Conservation (phyloP, 2,797 vertebrate species). For the Phalloptychus januarius region DNA sequence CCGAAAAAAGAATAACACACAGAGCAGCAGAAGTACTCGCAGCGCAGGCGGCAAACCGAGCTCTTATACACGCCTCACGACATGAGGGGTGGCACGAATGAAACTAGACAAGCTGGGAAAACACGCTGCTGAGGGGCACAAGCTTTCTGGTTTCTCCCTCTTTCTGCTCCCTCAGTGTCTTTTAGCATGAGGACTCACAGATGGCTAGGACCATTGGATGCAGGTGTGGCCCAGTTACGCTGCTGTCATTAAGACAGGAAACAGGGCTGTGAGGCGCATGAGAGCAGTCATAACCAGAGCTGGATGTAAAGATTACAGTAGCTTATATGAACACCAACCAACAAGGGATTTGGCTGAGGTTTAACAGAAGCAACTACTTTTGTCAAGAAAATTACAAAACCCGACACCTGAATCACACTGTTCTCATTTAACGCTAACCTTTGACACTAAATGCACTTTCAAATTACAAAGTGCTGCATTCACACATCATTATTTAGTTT, state of each 20-base stretch:
- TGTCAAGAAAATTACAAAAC: neutral
- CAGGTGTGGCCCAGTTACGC: conserved; percentile 35
- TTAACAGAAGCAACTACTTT: conserved; percentile 2
- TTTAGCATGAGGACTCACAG: conserved; percentile 54
- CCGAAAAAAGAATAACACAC: conserved; percentile 60
- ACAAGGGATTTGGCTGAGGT: conserved; percentile 4
- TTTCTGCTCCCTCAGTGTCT: neutral
- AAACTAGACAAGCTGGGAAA: conserved; percentile 58
- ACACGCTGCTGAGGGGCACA: conserved; percentile 35
- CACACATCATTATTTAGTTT: neutral
- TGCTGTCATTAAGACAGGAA: conserved; percentile 47
- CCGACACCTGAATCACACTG: neutral
- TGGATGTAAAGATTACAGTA: conserved; percentile 34
- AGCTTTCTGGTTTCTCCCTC: conserved; percentile 24
- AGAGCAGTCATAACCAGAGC: conserved; percentile 1
- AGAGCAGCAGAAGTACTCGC: conserved; percentile 34
- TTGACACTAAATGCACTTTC: neutral
- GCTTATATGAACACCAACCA: neutral
- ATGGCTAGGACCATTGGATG: conserved; percentile 51
- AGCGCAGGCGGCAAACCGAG: conserved; percentile 3
- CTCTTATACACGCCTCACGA: conserved; percentile 1
- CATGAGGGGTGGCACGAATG: conserved; percentile 46
- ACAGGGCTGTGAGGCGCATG: conserved; percentile 15
- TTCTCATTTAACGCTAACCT: neutral
- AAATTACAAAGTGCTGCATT: neutral